Base-by-base conservation (phyloP, 2,797 vertebrate species). In the Aphelocoma californica region DNA sequence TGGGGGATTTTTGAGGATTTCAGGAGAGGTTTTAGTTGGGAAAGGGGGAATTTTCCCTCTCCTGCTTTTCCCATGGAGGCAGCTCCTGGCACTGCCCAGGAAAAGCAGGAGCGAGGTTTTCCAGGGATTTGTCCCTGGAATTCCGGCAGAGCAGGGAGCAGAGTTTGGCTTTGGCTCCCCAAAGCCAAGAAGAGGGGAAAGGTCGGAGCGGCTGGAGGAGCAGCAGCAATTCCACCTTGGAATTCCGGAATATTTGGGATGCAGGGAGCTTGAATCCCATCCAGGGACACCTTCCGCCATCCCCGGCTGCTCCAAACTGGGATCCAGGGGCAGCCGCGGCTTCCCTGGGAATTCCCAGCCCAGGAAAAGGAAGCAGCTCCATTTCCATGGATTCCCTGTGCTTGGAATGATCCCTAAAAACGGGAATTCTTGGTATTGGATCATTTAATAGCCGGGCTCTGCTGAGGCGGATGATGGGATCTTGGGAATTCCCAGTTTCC, bases 371-470 rank as follows among this genome's bases (percentile, higher is more conserved):
- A 6, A 17, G 26, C 6, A 2, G 45, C 29, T 54, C n/a, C 31
- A 13, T 77, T 47, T 28, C 66, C 10, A 1, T 12, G 32, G 67
- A 26, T 81, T 78, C 26, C 28, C 60, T 3, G 42, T 1, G n/a
- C 64, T 19, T 6, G 79, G 71, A 20, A 0, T 2, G 14, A 13
- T 9, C 9, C n/a, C 64, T 3, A 19, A 57, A 45, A 32, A 14
- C 2, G 57, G 57, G 38, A 53, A 31, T 42, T 25, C 2, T 15
- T 21, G 10, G 1, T 8, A 1, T 2, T 1, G 29, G 34, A 26
- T n/a, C 21, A 0, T 26, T 86, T 42, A 0, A 14, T 2, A 8
- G 21, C 48, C 2, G 0, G 18, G 23, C 26, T 42, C 1, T 6
- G 0, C 20, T 34, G 9, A 40, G 14, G 64, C 1, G 50, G 64